These are phyloP conservation scores for Dendrolimus pini DNA, from an alignment of 2,888 invertebrate genomes.

Conservation along the genomic window DNA sequence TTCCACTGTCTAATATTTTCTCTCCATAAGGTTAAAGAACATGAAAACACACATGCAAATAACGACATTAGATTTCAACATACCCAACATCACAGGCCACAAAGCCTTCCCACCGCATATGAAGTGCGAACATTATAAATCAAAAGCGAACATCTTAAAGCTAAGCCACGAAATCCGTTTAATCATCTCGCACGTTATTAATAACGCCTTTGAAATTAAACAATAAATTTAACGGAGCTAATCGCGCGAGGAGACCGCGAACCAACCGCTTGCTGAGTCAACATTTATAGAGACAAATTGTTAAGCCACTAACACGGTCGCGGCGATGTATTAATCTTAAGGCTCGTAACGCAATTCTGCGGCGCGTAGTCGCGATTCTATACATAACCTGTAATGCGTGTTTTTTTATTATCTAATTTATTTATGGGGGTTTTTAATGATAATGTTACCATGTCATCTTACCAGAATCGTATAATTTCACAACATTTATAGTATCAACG, in stretches of 20 bases:
- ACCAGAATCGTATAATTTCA: no score
- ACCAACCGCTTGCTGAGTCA: slow-evolving; percentile 65
- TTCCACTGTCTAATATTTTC: not conserved
- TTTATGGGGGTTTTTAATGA: no score
- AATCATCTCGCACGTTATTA: slow-evolving; percentile 71
- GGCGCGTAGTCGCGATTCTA: not conserved
- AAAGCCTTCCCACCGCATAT: slow-evolving; percentile 46
- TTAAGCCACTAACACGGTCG: slow-evolving; percentile 66
- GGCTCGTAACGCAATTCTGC: slow-evolving; percentile 23
- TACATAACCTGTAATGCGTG: no score
- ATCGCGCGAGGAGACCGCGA: slow-evolving; percentile 67
- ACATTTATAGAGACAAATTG: slow-evolving; percentile 77
- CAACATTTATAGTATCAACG: no score
- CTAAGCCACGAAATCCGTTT: slow-evolving; percentile 65
- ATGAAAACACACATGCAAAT: not conserved
- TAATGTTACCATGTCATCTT: no score
- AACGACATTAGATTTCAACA: not conserved
- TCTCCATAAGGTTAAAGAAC: slow-evolving; percentile 1
- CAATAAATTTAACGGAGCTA: slow-evolving; percentile 73
- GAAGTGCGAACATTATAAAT: slow-evolving; percentile 56
- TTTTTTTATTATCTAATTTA: no score
- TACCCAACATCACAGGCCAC: slow-evolving; percentile 3
- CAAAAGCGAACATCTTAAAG: slow-evolving; percentile 57
- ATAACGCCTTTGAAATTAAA: slow-evolving; percentile 74
- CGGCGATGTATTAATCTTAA: slow-evolving; percentile 71